Base-by-base conservation (phyloP, 2,113 vertebrate genomes). In the Raphicerus campestris region DNA sequence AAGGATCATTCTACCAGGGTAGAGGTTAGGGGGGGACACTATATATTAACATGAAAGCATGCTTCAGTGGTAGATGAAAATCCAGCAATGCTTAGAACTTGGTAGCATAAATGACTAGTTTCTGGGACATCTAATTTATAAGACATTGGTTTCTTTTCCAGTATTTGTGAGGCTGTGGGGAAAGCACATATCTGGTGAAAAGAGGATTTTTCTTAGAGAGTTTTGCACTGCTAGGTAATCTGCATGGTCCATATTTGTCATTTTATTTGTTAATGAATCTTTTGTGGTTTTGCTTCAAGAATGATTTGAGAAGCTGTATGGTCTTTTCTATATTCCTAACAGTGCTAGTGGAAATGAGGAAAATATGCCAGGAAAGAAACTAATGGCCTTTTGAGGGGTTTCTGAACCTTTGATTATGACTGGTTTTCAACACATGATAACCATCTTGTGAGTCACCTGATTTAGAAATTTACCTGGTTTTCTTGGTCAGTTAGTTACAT, bases 251-350 rank as follows among this genome's bases (percentile, higher is more conserved):
- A 6, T 53, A 42, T 87, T 87, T 87, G 30, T 58, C 17, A 60
- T 53, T 88, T 80, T 87, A 16, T 77, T 87, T 61, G 8, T 70
- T 90, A 58, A 75, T 60, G n/a, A 66, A 58, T 93, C 19, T 39
- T 84, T 81, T 35, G 32, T 45, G 77, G 28, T 93, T 95, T 94
- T 95, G 4, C 42, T 81, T 78, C 26, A 53, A 42, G 35, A 96
- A 80, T 28, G 10, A 77, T n/a, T 88, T 89, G 53, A 35, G 15
- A 82, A 53, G n/a, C 35, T 58, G 13, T 55, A 11, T 45, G 26
- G 22, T 66, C 10, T 93, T 93, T 92, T 86, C 45, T 56, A 28
- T 58, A 63, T 51, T 51, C 24, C 49, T 61, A 30, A 83, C 49
- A 32, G 56, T 49, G 56, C 16, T 81, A 20, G 53, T 32, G 53